Base-by-base conservation (phyloP, 2,113 vertebrate species). In the Strigops habroptila region DNA sequence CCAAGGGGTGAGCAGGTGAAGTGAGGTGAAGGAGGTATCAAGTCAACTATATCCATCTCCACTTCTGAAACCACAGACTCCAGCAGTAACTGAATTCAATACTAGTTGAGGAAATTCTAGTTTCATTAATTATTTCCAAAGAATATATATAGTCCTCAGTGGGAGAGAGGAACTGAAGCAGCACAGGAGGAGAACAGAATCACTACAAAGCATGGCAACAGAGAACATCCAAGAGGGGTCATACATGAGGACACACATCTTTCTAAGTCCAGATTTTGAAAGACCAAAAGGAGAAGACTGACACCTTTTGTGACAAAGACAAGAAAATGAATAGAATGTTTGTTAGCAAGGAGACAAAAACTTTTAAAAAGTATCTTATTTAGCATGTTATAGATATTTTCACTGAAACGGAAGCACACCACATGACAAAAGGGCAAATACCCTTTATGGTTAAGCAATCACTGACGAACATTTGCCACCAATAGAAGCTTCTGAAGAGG, bases 41-140 rank as follows among this genome's bases (percentile, higher is more conserved):
- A 69, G 31, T 59, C 82, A 88, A 48, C 23, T 46, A 22, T 9
- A 90, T 22, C 30, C 39, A 75, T 31, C 44, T 81, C 46, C 35
- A 43, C 52, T 89, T 68, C 65, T 81, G 65, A 95, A 78, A 35
- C 14, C 15, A 68, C 5, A 16, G 39, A 70, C 41, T 67, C 37
- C 14, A 63, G 12, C 0, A 68, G 69, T 30, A 87, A 86, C 11
- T 84, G 46, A 91, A 91, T 89, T 95, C 88, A 86, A 53, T 28
- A 86, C 35, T n/a, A 59, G 27, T 5, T 55, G 65, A 87, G 41
- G 65, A 92, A 78, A 94, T 84, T 62, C 64, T 71, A 85, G 52
- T 92, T 92, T 79, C 62, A 88, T 84, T 79, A 96, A 91, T 78
- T 87, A 92, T 87, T 89, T 92, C 46, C 77, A n/a, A 91, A 94